phyloP scores from a whole-genome alignment of 2,888 invertebrate genomes.

The Chrysolina americana region DNA sequence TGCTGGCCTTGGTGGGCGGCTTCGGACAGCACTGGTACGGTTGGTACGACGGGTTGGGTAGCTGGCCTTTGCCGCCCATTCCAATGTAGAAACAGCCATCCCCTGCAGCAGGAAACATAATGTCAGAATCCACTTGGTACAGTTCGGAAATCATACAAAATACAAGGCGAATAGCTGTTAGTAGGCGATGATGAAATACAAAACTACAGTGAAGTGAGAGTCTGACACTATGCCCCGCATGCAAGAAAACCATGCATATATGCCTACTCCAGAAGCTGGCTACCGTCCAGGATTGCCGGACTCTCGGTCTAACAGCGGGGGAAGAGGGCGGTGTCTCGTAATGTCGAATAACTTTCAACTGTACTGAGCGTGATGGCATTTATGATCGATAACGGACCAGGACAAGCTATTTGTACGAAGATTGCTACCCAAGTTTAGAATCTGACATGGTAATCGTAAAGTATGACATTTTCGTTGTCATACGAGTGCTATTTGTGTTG shows the following conservation, averaged over 20 bases:
- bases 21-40: slow-evolving; percentile 95
- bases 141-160: slow-evolving; percentile 17
- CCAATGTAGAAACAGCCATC: slow-evolving; percentile 98
- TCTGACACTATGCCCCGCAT: slow-evolving; percentile 70
- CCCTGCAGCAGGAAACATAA: slow-evolving; percentile 88
- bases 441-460: too few species aligned
- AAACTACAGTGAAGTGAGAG: slow-evolving; percentile 64
- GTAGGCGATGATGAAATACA: slow-evolving; percentile 56
- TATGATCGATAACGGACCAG: not conserved
- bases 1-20: slow-evolving; percentile 84
- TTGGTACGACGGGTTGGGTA: slow-evolving; percentile 85
- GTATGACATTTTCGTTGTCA: too few species aligned
- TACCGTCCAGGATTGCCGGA: slow-evolving; percentile 58
- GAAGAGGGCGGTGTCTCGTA: slow-evolving; percentile 16
- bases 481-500: too few species aligned
- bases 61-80: slow-evolving; percentile 88
- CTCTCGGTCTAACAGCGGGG: slow-evolving; percentile 47
- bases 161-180: slow-evolving; percentile 62
- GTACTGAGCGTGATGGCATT: too few species aligned
- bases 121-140: slow-evolving; percentile 75
- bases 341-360: slow-evolving; percentile 24
- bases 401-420: too few species aligned
- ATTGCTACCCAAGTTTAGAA: too few species aligned
- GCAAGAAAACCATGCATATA: slow-evolving; percentile 64
- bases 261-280: slow-evolving; percentile 61